These are phyloP conservation scores for Clarias pachynema DNA, from an alignment of 2,797 vertebrate species.

Conservation along the genomic window DNA sequence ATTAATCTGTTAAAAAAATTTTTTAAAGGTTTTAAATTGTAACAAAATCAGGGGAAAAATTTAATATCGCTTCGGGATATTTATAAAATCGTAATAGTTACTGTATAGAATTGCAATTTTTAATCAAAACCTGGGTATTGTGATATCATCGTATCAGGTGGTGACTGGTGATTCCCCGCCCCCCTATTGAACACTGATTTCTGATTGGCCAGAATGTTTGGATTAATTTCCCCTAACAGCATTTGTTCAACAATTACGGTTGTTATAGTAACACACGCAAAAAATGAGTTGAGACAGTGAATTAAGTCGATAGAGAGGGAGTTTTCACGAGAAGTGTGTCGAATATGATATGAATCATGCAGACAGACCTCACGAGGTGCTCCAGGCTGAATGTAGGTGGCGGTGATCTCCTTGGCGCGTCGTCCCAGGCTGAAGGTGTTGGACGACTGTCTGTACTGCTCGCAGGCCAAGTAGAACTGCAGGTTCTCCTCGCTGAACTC, in stretches of 20 bases:
- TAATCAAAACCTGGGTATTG: too few relatives aligned
- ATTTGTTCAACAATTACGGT: not conserved
- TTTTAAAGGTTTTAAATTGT: too few relatives aligned
- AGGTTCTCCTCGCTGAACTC: constrained; percentile 86
- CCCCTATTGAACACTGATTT: not conserved
- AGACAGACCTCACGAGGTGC: constrained; percentile 78
- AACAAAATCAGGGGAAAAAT: too few relatives aligned
- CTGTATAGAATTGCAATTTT: too few relatives aligned
- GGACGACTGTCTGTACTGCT: constrained; percentile 79
- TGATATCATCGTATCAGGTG: too few relatives aligned
- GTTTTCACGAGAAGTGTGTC: too few relatives aligned
- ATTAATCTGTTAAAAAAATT: too few relatives aligned
- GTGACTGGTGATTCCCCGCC: too few relatives aligned
- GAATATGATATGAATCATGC: too few relatives aligned
- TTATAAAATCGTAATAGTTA: too few relatives aligned
- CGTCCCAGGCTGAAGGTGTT: constrained; percentile 79
- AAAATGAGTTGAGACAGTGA: too few relatives aligned
- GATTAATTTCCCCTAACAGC: not conserved
- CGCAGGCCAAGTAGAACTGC: constrained; percentile 82
- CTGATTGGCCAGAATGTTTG: not conserved
- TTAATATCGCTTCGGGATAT: too few relatives aligned
- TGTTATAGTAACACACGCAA: not conserved
- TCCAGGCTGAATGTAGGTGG: constrained; percentile 76
- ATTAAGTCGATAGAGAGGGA: not conserved
- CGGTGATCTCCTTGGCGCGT: constrained; percentile 75